phyloP scores from a whole-genome alignment of 2,888 invertebrate genomes.

The Latheticus oryzae region DNA sequence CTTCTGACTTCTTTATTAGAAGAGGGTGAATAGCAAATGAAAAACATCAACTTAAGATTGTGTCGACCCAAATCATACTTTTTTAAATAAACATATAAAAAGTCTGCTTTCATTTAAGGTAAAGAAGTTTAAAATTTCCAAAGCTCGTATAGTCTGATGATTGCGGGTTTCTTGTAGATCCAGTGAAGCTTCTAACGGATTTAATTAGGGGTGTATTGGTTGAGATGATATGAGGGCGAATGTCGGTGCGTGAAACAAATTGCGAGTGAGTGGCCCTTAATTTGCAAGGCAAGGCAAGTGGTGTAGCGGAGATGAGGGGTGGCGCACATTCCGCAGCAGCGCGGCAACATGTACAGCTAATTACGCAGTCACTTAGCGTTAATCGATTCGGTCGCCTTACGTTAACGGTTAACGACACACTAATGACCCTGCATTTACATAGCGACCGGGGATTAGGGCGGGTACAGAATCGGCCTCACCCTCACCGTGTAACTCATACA shows the following conservation, averaged over 20 bases:
- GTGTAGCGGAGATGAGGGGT: conserved; percentile 38
- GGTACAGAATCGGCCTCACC: conserved; percentile 31
- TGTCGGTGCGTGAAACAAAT: conserved; percentile 47
- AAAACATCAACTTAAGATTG: conserved; percentile 38
- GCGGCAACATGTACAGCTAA: conserved; percentile 65
- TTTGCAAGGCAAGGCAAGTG: conserved; percentile 56
- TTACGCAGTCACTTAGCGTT: conserved; percentile 68
- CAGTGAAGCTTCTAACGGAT: conserved; percentile 9
- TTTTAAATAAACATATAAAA: conserved; percentile 6
- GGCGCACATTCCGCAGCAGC: conserved; percentile 40
- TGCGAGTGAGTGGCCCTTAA: conserved; percentile 58
- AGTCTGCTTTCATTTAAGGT: conserved; percentile 16
- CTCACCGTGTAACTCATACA: conserved; percentile 60
- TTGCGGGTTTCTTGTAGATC: not conserved
- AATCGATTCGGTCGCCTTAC: conserved; percentile 68
- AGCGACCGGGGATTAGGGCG: conserved; percentile 56
- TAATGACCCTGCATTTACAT: conserved; percentile 67
- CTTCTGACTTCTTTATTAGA: conserved; percentile 43
- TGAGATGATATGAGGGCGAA: conserved; percentile 14
- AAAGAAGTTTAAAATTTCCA: conserved; percentile 9
- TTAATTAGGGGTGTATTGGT: conserved; percentile 31
- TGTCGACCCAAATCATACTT: conserved; percentile 13
- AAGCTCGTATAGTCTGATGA: conserved; percentile 4
- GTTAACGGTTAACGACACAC: conserved; percentile 68
- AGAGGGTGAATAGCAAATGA: conserved; percentile 41